Evolutionary conservation across 2,888 invertebrate species (phyloP), one percentile per base, ranked within the genome.

Genomic region (Monoplex corrugatus): DNA sequence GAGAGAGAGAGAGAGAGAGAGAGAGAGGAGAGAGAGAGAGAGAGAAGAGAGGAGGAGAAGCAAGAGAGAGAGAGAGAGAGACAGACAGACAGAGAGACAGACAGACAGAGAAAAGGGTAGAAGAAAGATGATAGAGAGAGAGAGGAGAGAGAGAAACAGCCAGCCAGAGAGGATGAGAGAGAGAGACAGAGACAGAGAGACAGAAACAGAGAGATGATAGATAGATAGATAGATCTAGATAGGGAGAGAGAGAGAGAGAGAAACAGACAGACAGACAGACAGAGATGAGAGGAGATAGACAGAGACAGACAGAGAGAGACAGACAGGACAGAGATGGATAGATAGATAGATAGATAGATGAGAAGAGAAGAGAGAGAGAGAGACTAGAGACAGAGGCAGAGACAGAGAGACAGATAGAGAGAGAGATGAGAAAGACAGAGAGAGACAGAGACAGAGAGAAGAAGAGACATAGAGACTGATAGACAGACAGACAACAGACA

Each of bases 231-330:
- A 28, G 8, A 10, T 10, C 2, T 10, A 72, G 28, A 3, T 10
- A n/a, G n/a, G 32, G n/a, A n/a, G 68, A 28, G 68, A 72, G 68
- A n/a, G 68, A n/a, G 68, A n/a, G 68, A n/a, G n/a, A 72, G 68
- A n/a, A 32, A n/a, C n/a, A n/a, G 28, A 5, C 5, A 23, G 68
- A 28, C n/a, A n/a, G 68, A 23, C n/a, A n/a, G 68, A n/a, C n/a
- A 72, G 68, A n/a, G 68, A n/a, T 28, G 10, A 32, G 32, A 32
- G 32, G n/a, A 32, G 5, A n/a, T n/a, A 10, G 32, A 32, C n/a
- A 10, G 68, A 72, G 68, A 28, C n/a, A 72, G 68, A 72, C 3
- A 72, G 68, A n/a, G 68, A n/a, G 68, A n/a, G 68, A n/a, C n/a
- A 72, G 68, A 28, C n/a, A 32, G n/a, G 68, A 10, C 19, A 10